Evolutionary conservation across 2,797 vertebrate species (phyloP).

Genomic region (Aulostomus chinensis): DNA sequence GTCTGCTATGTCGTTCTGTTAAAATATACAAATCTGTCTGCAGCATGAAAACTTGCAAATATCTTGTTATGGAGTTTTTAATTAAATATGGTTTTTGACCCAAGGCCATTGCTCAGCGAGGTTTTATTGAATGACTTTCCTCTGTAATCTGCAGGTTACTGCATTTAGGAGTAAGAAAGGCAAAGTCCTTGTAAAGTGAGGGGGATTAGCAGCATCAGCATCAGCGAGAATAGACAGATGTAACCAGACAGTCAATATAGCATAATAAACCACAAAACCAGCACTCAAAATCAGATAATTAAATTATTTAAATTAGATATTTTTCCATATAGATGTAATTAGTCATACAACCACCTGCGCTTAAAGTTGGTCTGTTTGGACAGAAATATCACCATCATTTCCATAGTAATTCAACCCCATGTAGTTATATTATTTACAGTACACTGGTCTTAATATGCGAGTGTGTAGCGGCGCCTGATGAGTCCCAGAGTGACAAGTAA

Average conservation of each 20-base stretch:
- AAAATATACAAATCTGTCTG: background rate
- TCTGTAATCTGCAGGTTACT: slow-evolving; percentile 19
- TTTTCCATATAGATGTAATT: background rate
- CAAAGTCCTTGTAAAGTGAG: background rate
- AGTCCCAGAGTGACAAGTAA: background rate
- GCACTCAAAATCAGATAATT: background rate
- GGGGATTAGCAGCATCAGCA: slow-evolving; percentile 15
- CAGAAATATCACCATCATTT: background rate
- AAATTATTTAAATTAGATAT: background rate
- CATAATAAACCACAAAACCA: background rate
- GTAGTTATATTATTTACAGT: background rate
- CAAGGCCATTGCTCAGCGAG: slow-evolving; percentile 17
- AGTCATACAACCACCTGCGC: background rate
- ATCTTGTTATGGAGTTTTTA: background rate
- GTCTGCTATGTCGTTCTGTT: background rate
- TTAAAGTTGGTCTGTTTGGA: background rate
- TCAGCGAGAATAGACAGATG: no score
- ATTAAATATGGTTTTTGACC: slow-evolving; percentile 14
- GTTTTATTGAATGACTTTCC: slow-evolving; percentile 13
- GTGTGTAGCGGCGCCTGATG: background rate
- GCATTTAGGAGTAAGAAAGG: slow-evolving; percentile 17
- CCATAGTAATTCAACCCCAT: background rate
- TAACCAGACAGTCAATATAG: no score
- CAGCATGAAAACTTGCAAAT: no score
- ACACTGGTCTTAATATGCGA: slow-evolving; percentile 1